These are phyloP conservation scores for Epizoanthus rinbou DNA, from an alignment of 92 coral and sea anemone genomes.

Conservation along the genomic window DNA sequence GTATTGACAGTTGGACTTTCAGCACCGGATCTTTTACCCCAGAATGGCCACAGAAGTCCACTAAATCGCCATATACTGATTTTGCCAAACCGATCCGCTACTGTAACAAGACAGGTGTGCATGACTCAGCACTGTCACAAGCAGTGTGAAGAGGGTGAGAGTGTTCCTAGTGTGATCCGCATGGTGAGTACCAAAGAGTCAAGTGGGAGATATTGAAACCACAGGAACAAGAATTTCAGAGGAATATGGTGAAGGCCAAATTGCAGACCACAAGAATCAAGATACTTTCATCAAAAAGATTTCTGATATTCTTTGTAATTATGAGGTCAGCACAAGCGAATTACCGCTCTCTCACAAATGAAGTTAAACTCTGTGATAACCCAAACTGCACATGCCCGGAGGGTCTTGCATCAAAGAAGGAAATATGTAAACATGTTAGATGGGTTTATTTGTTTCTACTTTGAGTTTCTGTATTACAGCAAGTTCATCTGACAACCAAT, in stretches of 20 bases:
- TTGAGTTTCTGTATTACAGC: neutral
- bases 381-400: conserved; percentile 31
- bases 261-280: conserved; percentile 10
- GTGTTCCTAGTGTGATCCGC: no score
- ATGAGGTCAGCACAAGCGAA: conserved; percentile 33
- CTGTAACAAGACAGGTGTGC: no score
- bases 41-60: no score
- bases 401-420: conserved; percentile 34
- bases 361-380: conserved; percentile 27
- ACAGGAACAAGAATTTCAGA: no score
- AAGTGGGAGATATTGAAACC: no score
- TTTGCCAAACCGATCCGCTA: no score
- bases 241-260: neutral
- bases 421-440: conserved; percentile 44
- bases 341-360: conserved; percentile 27
- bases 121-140: no score
- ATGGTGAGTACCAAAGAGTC: no score
- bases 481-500: neutral
- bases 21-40: no score
- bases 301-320: conserved; percentile 17
- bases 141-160: no score
- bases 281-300: conserved; percentile 11
- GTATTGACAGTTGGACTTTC: no score
- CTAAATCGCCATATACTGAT: no score
- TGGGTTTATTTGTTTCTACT: conserved; percentile 37